phyloP scores from a whole-genome alignment of 2,888 invertebrate species.

The Ochropleura plecta region DNA sequence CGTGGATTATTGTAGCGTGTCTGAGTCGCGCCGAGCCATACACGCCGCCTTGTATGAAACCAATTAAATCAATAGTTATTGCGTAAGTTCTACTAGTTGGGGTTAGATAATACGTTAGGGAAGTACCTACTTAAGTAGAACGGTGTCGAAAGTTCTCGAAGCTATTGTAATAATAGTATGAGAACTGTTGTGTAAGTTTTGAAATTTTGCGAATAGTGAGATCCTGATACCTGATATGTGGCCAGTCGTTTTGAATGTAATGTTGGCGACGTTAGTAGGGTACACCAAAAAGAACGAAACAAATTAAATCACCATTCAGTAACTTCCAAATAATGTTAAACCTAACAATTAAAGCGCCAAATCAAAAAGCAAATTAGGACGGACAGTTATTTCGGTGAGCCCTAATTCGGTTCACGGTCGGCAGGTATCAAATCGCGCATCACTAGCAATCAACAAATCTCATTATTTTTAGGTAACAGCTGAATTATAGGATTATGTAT shows the following conservation, averaged over 20 bases:
- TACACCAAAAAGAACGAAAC: background rate
- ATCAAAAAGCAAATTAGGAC: slow-evolving; percentile 15
- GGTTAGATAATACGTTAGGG: slow-evolving; percentile 49
- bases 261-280: background rate
- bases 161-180: slow-evolving; percentile 30
- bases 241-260: no score
- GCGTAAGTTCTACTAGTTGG: slow-evolving; percentile 56
- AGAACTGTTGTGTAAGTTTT: background rate
- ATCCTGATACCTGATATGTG: background rate
- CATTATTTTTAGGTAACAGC: slow-evolving; percentile 49
- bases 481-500: background rate
- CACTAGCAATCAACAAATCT: slow-evolving; percentile 32
- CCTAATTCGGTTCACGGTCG: background rate
- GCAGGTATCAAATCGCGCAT: slow-evolving; percentile 44
- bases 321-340: background rate
- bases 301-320: background rate
- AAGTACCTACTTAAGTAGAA: slow-evolving; percentile 42
- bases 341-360: slow-evolving; percentile 1
- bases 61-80: slow-evolving; percentile 67
- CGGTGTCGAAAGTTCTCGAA: slow-evolving; percentile 34
- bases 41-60: slow-evolving; percentile 49
- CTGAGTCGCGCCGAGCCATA: slow-evolving; percentile 45
- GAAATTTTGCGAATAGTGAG: background rate
- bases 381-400: background rate
- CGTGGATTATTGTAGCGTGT: slow-evolving; percentile 66